Percentiles rank a stretch among this genome's conserved stretches.
These are phyloP conservation scores for Sebastes cheni DNA, from an alignment of 2,797 vertebrate species.

Conservation along the genomic window DNA sequence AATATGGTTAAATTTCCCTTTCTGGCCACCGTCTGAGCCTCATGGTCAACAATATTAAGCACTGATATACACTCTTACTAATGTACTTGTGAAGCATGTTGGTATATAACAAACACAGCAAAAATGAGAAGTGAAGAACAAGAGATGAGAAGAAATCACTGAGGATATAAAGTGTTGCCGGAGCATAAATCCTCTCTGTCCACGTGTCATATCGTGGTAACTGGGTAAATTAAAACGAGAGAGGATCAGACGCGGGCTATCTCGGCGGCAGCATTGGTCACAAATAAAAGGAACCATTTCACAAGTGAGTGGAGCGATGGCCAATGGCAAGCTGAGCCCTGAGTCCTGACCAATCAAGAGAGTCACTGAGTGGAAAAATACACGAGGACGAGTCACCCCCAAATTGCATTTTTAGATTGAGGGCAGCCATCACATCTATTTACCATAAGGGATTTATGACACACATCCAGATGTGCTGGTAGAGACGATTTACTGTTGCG, in stretches of 20 bases:
- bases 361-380: slow-evolving; percentile 45
- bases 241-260: not conserved
- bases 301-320: slow-evolving; percentile 49
- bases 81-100: not conserved
- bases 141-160: not conserved
- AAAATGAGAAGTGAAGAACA: not conserved
- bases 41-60: not conserved
- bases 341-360: slow-evolving; percentile 20
- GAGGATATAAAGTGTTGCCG: not conserved
- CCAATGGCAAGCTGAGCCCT: slow-evolving; percentile 44
- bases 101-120: not conserved
- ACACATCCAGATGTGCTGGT: not conserved
- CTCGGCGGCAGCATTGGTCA: not conserved
- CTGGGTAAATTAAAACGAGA: not conserved
- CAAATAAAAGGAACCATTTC: slow-evolving; percentile 51
- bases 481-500: not conserved
- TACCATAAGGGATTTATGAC: slow-evolving; percentile 11
- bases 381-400: not conserved
- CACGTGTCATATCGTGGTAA: not conserved
- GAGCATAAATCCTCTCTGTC: not conserved
- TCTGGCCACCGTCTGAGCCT: not conserved
- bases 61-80: not conserved
- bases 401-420: slow-evolving; percentile 16
- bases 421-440: not conserved
- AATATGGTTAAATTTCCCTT: not conserved